These are phyloP conservation scores for Ptychadena robeensis DNA, from an alignment of 2,797 vertebrate species.

Conservation along the genomic window DNA sequence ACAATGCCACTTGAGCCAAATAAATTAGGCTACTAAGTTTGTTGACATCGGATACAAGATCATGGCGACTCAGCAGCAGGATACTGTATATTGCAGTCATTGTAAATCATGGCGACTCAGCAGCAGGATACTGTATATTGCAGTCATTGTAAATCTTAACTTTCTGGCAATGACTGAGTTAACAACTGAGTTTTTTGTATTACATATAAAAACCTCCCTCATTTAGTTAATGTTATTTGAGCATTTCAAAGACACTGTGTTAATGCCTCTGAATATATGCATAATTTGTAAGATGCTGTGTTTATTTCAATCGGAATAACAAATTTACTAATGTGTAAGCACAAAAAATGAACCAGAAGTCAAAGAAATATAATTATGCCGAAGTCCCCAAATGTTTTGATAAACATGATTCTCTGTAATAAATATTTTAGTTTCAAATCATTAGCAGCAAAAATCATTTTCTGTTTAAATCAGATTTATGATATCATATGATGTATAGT, in stretches of 20 bases:
- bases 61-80: too few relatives aligned
- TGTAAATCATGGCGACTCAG: too few relatives aligned
- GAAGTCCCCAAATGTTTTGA: neutral
- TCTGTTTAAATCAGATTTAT: neutral
- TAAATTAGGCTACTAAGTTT: too few relatives aligned
- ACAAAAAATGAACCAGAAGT: neutral
- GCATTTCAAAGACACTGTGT: neutral
- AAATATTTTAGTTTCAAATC: conserved; percentile 5
- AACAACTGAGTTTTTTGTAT: neutral
- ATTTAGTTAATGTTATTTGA: neutral
- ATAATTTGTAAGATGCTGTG: neutral
- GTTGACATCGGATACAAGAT: too few relatives aligned
- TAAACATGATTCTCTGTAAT: neutral
- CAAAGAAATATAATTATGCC: conserved; percentile 1
- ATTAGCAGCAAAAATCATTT: neutral
- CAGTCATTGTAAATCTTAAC: too few relatives aligned
- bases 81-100: too few relatives aligned
- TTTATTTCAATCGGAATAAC: conserved; percentile 9
- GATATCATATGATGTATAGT: neutral
- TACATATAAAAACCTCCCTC: neutral
- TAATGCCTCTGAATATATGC: neutral
- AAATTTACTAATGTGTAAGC: neutral
- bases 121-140: too few relatives aligned
- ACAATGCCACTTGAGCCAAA: too few relatives aligned
- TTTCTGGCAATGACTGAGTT: neutral